Conservation (phyloP, 1,140 invertebrate species). For the Ceratina australensis region DNA sequence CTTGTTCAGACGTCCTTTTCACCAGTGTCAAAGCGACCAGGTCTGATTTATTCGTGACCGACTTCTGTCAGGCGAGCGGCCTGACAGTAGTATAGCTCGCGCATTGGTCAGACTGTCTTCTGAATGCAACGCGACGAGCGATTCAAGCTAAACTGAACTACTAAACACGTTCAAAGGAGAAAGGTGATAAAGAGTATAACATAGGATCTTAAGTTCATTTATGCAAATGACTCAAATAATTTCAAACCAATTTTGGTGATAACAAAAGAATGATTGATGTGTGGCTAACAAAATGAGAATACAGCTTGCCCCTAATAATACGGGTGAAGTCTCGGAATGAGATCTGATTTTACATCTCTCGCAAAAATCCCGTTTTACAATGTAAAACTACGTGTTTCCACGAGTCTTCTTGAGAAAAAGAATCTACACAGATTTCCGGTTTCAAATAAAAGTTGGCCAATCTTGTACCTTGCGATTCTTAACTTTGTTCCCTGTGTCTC, state of each 20-base stretch:
- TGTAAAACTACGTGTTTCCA: neutral
- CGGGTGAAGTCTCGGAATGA: too few relatives aligned
- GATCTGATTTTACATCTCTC: too few relatives aligned
- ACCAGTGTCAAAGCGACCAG: slow-evolving; percentile 9
- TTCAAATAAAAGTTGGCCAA: slow-evolving; percentile 46
- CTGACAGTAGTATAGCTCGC: slow-evolving; percentile 29
- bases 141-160: too few relatives aligned
- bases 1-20: neutral
- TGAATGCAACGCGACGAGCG: neutral
- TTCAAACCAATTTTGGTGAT: too few relatives aligned
- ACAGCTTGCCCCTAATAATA: too few relatives aligned
- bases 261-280: too few relatives aligned
- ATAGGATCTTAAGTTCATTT: too few relatives aligned
- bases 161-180: neutral
- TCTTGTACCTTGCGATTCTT: slow-evolving; percentile 25
- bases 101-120: slow-evolving; percentile 20
- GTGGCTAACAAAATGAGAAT: too few relatives aligned
- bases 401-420: neutral
- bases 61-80: slow-evolving; percentile 29
- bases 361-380: too few relatives aligned
- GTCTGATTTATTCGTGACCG: slow-evolving; percentile 51
- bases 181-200: slow-evolving; percentile 62
- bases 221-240: too few relatives aligned
- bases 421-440: slow-evolving; percentile 3
- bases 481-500: slow-evolving; percentile 33